Conservation (phyloP, 1,140 invertebrate genomes). For the Steinernema feltiae region DNA sequence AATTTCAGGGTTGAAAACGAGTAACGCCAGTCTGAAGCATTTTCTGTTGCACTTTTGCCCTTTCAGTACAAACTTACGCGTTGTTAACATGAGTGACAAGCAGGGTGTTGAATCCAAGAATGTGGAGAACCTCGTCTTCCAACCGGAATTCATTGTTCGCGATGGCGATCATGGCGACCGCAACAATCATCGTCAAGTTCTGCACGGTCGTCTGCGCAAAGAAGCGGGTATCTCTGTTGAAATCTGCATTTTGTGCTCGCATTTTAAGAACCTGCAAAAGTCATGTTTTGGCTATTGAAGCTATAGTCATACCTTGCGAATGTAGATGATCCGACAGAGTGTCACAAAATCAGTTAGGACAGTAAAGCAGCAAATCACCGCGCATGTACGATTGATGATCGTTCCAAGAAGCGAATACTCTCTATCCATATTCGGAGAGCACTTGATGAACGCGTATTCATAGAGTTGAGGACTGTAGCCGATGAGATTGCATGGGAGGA, state of each 20-base stretch:
- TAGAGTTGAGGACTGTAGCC: slow-evolving; percentile 5
- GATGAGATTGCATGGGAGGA: neutral
- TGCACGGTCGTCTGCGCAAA: too few species aligned
- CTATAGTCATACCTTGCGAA: neutral
- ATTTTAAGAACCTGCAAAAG: neutral
- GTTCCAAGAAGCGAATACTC: neutral
- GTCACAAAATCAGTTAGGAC: neutral
- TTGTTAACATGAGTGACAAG: neutral
- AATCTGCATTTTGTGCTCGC: too few species aligned
- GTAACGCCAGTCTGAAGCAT: neutral
- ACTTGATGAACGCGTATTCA: neutral
- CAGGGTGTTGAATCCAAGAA: neutral
- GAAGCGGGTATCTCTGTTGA: too few species aligned
- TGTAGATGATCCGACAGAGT: neutral
- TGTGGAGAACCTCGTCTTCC: neutral
- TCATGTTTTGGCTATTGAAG: too few species aligned
- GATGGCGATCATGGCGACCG: neutral
- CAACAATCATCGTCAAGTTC: neutral
- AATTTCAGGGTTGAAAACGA: neutral
- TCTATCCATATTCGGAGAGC: neutral
- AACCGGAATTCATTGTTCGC: neutral
- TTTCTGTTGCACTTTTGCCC: neutral
- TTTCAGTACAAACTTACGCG: neutral
- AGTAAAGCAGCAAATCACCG: neutral
- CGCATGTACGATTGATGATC: neutral